Percentiles rank a stretch among this genome's conserved stretches.
These are phyloP conservation scores for Acestrorhynchus altus DNA, from an alignment of 2,797 vertebrate species.

Conservation along the genomic window DNA sequence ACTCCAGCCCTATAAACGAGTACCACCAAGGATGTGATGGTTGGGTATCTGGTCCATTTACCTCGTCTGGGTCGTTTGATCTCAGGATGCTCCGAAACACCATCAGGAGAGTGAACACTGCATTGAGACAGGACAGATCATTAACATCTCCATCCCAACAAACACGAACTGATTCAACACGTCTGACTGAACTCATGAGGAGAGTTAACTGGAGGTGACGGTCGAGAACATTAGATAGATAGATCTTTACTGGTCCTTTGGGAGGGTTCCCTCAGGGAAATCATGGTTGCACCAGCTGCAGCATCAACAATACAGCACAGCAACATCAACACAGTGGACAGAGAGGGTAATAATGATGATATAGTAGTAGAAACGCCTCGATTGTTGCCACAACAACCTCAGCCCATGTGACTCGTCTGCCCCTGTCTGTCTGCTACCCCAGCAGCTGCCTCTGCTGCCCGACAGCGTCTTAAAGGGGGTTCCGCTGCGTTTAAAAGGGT, in stretches of 20 bases:
- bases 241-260: no score
- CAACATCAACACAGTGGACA: no score
- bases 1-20: no score
- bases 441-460: neutral
- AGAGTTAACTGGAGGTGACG: no score
- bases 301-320: no score
- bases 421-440: neutral
- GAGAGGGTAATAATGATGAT: no score
- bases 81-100: slow-evolving; percentile 67
- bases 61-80: slow-evolving; percentile 77
- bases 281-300: no score
- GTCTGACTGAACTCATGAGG: neutral
- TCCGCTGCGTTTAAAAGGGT: neutral
- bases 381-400: neutral
- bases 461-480: neutral
- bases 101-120: slow-evolving; percentile 76
- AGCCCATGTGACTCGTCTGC: no score
- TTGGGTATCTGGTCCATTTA: slow-evolving; percentile 46
- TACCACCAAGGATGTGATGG: no score
- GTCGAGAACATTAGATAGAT: no score
- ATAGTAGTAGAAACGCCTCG: slow-evolving; percentile 8
- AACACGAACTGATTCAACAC: neutral
- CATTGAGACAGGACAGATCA: slow-evolving; percentile 31
- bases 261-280: no score
- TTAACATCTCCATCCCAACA: neutral